phyloP scores from a whole-genome alignment of 1,140 invertebrate species.

The Listronotus oregonensis region DNA sequence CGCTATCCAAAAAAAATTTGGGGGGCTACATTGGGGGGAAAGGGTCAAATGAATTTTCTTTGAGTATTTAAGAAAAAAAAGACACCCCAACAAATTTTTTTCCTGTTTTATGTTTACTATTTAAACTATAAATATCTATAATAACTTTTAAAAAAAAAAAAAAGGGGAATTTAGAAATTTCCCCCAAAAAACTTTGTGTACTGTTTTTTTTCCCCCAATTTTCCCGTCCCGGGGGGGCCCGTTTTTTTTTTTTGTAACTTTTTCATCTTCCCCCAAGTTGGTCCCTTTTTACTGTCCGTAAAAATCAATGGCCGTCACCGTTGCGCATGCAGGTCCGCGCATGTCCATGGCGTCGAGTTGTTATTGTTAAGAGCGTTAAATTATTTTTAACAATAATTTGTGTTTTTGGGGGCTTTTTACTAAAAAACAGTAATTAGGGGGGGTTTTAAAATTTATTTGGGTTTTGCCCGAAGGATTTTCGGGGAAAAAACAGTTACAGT shows the following conservation, averaged over 20 bases:
- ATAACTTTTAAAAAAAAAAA: too few relatives aligned
- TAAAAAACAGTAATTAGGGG: conserved; percentile 44
- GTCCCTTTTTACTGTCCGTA: conserved; percentile 26
- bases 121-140: too few relatives aligned
- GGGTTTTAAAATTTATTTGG: conserved; percentile 39
- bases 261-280: background rate
- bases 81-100: too few relatives aligned
- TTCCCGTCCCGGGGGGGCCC: background rate
- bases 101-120: too few relatives aligned
- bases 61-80: too few relatives aligned
- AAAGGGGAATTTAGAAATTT: too few relatives aligned
- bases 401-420: conserved; percentile 52
- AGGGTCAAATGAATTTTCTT: too few relatives aligned
- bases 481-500: conserved; percentile 39
- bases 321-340: conserved; percentile 48
- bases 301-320: conserved; percentile 31
- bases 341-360: conserved; percentile 57
- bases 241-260: conserved; percentile 16
- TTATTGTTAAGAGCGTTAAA: conserved; percentile 58
- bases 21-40: too few relatives aligned
- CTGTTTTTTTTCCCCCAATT: background rate
- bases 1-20: too few relatives aligned
- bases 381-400: conserved; percentile 56
- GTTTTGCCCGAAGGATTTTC: conserved; percentile 33
- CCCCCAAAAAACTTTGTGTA: too few relatives aligned